Percentiles rank a stretch among this genome's conserved stretches.
Evolutionary conservation across 2,888 invertebrate species (phyloP).

Genomic region (Liposcelis brunnea): DNA sequence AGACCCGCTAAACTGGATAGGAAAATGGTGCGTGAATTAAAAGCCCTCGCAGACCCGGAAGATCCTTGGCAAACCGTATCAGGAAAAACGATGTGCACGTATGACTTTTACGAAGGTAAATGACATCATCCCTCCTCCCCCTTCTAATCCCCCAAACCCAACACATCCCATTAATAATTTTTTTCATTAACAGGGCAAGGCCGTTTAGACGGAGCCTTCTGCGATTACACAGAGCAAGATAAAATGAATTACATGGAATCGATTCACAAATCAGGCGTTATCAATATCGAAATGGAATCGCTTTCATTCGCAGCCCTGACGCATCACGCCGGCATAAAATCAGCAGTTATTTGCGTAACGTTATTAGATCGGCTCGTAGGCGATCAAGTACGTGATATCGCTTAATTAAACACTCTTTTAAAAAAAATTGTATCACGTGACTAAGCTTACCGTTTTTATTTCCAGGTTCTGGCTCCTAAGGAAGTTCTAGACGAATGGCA

Average conservation of each 20-base stretch:
- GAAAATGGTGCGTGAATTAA: slow-evolving; percentile 61
- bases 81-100: slow-evolving; percentile 91
- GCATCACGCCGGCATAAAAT: slow-evolving; percentile 79
- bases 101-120: slow-evolving; percentile 92
- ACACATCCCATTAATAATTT: not conserved
- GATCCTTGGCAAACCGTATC: slow-evolving; percentile 74
- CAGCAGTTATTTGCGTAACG: slow-evolving; percentile 88
- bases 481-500: slow-evolving; percentile 85
- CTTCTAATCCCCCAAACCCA: too few relatives aligned
- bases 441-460: not conserved
- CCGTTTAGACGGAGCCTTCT: slow-evolving; percentile 89
- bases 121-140: not conserved
- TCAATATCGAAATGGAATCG: slow-evolving; percentile 96
- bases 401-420: too few relatives aligned
- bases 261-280: slow-evolving; percentile 59
- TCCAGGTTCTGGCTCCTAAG: slow-evolving; percentile 66
- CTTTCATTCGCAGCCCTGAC: slow-evolving; percentile 85
- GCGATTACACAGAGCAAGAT: slow-evolving; percentile 79
- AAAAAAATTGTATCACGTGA: not conserved
- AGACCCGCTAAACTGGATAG: slow-evolving; percentile 73
- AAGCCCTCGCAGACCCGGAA: slow-evolving; percentile 50
- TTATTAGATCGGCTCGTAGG: slow-evolving; percentile 81
- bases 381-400: slow-evolving; percentile 59
- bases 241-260: slow-evolving; percentile 73
- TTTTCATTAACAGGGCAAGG: slow-evolving; percentile 56